phyloP scores from a whole-genome alignment of 2,113 vertebrate species.

The Mandrillus leucophaeus region DNA sequence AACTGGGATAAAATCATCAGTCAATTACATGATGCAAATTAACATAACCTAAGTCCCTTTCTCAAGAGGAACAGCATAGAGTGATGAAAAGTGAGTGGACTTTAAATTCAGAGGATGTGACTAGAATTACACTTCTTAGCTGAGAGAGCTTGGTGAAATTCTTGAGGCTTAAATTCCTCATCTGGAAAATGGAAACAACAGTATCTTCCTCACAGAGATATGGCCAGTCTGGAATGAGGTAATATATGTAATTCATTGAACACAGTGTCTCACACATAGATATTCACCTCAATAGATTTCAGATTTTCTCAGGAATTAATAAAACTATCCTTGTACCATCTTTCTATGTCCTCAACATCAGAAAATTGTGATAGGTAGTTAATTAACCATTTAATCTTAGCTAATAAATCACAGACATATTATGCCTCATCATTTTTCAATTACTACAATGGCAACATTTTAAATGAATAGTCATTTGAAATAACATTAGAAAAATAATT shows the following conservation, averaged over 20 bases:
- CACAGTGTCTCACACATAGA: not conserved
- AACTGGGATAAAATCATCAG: not conserved
- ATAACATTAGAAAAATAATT: not conserved
- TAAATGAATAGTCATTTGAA: not conserved
- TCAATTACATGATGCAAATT: not conserved
- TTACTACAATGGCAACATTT: not conserved
- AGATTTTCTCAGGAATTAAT: not conserved
- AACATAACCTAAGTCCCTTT: not conserved
- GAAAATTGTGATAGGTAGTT: not conserved
- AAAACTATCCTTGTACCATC: not conserved
- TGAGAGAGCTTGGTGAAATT: not conserved
- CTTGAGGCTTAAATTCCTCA: not conserved
- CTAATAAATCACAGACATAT: not conserved
- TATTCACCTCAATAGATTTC: not conserved
- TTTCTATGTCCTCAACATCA: not conserved
- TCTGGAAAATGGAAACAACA: not conserved
- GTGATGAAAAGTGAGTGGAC: not conserved
- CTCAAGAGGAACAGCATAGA: not conserved
- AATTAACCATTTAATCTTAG: not conserved
- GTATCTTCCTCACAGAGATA: not conserved
- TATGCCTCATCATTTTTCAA: not conserved
- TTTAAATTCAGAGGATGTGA: not conserved
- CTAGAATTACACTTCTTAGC: not conserved
- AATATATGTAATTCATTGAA: not conserved
- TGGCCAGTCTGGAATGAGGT: not conserved